Base-by-base conservation (phyloP, 1,140 invertebrate species). In the Lasaia peninsularis region DNA sequence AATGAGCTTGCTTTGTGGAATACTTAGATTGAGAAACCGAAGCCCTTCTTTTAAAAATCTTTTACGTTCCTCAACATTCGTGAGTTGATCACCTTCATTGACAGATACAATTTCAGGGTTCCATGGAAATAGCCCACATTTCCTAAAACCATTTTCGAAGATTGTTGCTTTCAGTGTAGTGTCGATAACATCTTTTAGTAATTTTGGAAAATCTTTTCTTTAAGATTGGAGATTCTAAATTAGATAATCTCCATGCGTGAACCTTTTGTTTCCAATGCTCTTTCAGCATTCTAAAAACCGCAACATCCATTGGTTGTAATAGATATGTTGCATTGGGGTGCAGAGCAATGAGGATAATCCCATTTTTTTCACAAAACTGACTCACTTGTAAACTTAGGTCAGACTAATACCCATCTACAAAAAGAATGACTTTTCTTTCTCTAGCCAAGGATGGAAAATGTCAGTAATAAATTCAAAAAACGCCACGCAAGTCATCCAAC, bases 91-190 rank as follows among this genome's bases (percentile, higher is more conserved):
- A 35, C 24, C 2, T 60, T 60, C 59, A 51, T 52, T 51, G 59
- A 61, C 53, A 56, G 52, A 24, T 40, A 61, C 59, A 18, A 57
- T 48, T 57, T 62, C 37, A 10, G 35, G 62, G 44, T 60, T 44
- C 57, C 57, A 64, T 16, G 62, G 62, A 48, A 54, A 64, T 49
- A 64, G 20, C 44, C 54, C 63, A 54, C 63, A 60, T 60, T 65
- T 64, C 33, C 51, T 60, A 54, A 64, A 64, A 44, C 37, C 54
- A 60, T 64, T 64, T 44, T 34, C 40, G 11, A 64, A 60, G 32
- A 59, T 63, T 37, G 40, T 50, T 12, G 40, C 52, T 16, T 50
- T 60, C 40, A 60, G 31, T 51, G 52, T 31, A 55, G 40, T 51
- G 37, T 48, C 51, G 35, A 60, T 54, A 44, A 60, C 58, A 44